Conservation (phyloP, 53 echinoderm and acorn worm species). For the Patiria pectinifera region DNA sequence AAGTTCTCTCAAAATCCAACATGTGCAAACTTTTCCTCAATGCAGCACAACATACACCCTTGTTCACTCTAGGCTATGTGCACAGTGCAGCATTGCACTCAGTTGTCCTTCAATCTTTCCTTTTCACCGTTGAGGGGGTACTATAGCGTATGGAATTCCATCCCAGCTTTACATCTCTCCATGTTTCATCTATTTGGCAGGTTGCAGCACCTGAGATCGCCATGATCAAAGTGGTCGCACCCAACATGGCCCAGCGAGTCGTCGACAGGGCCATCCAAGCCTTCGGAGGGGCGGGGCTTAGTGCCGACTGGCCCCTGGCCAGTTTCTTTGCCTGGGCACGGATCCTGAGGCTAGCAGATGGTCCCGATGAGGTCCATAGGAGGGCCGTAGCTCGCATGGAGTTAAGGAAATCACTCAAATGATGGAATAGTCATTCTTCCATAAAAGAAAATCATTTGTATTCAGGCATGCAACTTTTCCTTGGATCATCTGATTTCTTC, state of each 20-base stretch:
- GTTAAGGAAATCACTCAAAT: constrained; percentile 68
- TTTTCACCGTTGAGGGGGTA: no score
- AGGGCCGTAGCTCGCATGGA: constrained; percentile 90
- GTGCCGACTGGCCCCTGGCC: constrained; percentile 85
- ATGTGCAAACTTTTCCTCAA: no score
- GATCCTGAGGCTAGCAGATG: constrained; percentile 86
- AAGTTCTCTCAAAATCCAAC: no score
- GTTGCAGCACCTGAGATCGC: constrained; percentile 92
- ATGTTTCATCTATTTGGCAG: constrained; percentile 39
- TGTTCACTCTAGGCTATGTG: no score
- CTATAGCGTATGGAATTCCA: no score
- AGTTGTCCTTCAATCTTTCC: no score
- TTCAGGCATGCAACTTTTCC: no score
- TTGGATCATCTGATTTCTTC: no score
- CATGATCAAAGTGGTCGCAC: constrained; percentile 96
- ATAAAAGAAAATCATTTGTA: not conserved
- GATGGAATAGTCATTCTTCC: not conserved
- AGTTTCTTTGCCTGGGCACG: constrained; percentile 72
- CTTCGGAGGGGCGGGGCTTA: constrained; percentile 87
- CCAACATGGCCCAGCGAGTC: constrained; percentile 87
- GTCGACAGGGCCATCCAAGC: constrained; percentile 97
- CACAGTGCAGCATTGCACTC: no score
- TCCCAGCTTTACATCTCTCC: not conserved
- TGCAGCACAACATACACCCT: no score
- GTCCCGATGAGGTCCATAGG: constrained; percentile 96